Base-by-base conservation (phyloP, 2,113 vertebrate species). In the Zapornia atra region DNA sequence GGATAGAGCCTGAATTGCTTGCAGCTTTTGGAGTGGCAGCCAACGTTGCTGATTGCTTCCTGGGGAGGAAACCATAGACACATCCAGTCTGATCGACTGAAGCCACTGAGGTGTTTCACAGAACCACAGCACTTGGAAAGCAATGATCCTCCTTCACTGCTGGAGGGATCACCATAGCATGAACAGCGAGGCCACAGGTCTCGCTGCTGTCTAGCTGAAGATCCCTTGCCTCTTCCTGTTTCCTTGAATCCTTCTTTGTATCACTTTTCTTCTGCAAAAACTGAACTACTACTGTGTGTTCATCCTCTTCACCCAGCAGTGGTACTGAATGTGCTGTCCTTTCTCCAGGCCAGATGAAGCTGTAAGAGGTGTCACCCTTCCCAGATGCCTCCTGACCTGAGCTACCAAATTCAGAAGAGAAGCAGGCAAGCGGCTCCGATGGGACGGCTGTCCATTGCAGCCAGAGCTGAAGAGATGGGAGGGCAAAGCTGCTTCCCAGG, bases 161-260 rank as follows among this genome's bases (percentile, higher is more conserved):
- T 46, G 59, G 19, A 59, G 24, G 26, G 53, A 19, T 2, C 44
- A 65, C 11, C 1, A 0, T 36, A 42, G n/a, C 15, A 7, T 42
- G 53, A 57, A 20, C 15, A 5, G 10, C 29, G 36, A 84, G 72
- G 56, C 29, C 22, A 22, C 29, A 34, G n/a, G 31, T 42, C 50
- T 15, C 2, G 0, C 29, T 46, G 51, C 6, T 1, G 17, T 38
- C 29, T 61, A 15, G 46, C 11, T 29, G 16, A 63, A 65, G 40
- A 61, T 56, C 34, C 44, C 85, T 66, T 36, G 19, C 31, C 36
- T 87, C 21, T 66, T 85, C 38, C 51, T 3, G 1, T 87, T 68
- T 70, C 28, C 36, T 61, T 59, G n/a, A 38, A 31, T 91, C 46
- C 21, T 13, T 59, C 33, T 51, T 56, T 25, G 6, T 53, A 31